Evolutionary conservation across 2,113 vertebrate species (phyloP), one percentile per base, ranked within the genome.

Genomic region (Oostethus manadensis): DNA sequence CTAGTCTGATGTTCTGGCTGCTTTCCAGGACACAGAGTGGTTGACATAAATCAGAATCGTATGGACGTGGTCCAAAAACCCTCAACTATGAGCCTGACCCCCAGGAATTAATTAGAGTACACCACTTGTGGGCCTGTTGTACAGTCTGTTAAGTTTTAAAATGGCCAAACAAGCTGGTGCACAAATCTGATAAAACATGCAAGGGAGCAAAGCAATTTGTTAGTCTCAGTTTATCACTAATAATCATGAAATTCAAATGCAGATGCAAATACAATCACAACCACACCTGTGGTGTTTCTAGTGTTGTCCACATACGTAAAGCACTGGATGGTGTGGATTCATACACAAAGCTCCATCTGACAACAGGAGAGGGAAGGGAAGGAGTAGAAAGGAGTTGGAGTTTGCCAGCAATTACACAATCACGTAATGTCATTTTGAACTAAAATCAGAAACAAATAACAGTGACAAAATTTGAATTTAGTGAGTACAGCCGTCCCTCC

Each of bases 101-200:
- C 59, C 40, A 65, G 62, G 64, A 73, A 56, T 77, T 67, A 51
- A 71, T 71, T 60, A 62, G 54, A 74, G 44, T n/a, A 26, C 29
- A 53, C 8, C 56, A 64, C 56, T 59, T 50, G 51, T 60, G 58
- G 26, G 50, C 53, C 16, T 18, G 18, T 60, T 35, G 62, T 26
- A 60, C 33, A 38, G 3, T 26, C 14, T 50, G 49, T 16, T 8
- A 26, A 42, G 38, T 9, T 26, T 50, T 21, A 50, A 50, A 50
- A 51, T 26, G 14, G 21, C 48, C 23, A 16, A 50, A 50, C 20
- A 50, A 14, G 14, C 38, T 14, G 38, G 13, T 14, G 38, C 38
- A 11, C 38, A 42, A 14, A 42, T 42, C 13, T 42, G 1, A 14
- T 42, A 42, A 42, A 5, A 14, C 5, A 13, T 42, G 35, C 35